These are phyloP conservation scores for Nyctalus aviator DNA, from an alignment of 2,797 vertebrate species.

Conservation along the genomic window DNA sequence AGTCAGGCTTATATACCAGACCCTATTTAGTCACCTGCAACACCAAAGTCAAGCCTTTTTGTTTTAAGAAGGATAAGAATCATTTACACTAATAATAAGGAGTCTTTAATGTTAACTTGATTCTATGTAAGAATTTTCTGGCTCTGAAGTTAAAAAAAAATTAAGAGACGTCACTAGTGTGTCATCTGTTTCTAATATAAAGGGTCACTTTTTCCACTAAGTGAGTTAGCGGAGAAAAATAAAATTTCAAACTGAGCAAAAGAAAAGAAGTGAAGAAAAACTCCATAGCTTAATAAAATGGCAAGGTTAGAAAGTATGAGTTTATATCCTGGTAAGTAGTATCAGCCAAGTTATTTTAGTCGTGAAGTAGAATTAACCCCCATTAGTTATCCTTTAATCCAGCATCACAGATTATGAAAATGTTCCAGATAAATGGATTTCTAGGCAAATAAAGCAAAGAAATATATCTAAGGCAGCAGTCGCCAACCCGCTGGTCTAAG, in stretches of 20 bases:
- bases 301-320: conserved; percentile 44
- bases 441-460: conserved; percentile 53
- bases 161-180: conserved; percentile 53
- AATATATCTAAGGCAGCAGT: neutral
- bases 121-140: conserved; percentile 51
- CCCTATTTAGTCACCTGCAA: conserved; percentile 52
- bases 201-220: conserved; percentile 49
- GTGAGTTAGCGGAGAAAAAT: conserved; percentile 43
- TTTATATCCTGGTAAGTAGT: conserved; percentile 47
- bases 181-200: conserved; percentile 68
- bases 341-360: conserved; percentile 48
- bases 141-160: conserved; percentile 11
- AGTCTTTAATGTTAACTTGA: conserved; percentile 61
- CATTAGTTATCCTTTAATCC: neutral
- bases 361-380: conserved; percentile 46
- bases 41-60: conserved; percentile 63
- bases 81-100: conserved; percentile 12
- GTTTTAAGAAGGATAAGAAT: conserved; percentile 54
- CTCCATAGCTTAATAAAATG: conserved; percentile 48
- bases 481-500: neutral
- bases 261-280: conserved; percentile 59
- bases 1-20: conserved; percentile 68
- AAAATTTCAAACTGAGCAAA: conserved; percentile 63
- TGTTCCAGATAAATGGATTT: neutral
- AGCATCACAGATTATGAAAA: neutral